Evolutionary conservation across 2,888 invertebrate species (phyloP).

Genomic region (Muschampia plurimacula): DNA sequence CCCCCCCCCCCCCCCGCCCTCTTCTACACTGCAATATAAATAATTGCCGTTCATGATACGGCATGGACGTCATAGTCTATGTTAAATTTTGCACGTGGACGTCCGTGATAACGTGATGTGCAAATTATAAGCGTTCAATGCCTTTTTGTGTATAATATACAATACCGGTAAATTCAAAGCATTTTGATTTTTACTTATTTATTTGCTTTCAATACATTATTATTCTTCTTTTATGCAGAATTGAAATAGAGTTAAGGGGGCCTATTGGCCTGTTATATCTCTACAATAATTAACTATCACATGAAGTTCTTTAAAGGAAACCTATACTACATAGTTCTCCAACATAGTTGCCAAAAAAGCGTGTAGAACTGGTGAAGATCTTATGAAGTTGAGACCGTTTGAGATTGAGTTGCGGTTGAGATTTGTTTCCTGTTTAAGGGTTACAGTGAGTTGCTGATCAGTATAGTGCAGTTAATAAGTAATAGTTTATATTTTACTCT

Average conservation of each 20-base stretch:
- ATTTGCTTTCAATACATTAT: background rate
- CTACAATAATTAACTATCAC: no score
- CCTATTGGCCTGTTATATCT: background rate
- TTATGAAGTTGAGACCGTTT: background rate
- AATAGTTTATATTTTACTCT: constrained; percentile 2
- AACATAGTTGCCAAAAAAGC: no score
- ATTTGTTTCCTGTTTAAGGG: background rate
- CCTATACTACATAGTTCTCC: no score
- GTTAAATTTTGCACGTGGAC: no score
- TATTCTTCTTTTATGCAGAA: background rate
- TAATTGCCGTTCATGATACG: no score
- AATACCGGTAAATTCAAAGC: background rate
- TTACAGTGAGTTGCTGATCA: background rate
- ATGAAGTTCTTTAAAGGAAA: no score
- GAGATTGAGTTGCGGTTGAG: background rate
- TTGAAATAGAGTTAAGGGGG: background rate
- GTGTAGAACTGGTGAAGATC: no score
- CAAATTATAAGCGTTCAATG: background rate
- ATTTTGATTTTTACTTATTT: background rate
- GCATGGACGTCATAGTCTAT: no score
- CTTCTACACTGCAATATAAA: no score
- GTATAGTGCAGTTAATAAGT: background rate
- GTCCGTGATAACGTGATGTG: background rate
- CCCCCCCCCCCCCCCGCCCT: no score
- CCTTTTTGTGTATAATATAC: no score